phyloP scores from a whole-genome alignment of 2,797 vertebrate species.

The Hemitrygon akajei region DNA sequence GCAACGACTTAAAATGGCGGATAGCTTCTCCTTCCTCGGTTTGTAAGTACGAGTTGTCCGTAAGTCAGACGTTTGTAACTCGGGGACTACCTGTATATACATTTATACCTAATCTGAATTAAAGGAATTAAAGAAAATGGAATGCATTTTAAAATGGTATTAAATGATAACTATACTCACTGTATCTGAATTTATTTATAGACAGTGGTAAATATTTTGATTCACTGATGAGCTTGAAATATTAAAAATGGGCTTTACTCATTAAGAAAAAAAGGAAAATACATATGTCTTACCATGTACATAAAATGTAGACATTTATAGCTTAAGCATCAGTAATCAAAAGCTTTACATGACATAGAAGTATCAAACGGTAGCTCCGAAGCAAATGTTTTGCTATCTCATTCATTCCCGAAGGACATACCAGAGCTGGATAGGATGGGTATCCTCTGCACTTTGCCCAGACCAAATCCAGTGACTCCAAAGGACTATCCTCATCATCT shows the following conservation, averaged over 20 bases:
- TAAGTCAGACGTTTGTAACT: too few relatives aligned
- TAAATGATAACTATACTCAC: background rate
- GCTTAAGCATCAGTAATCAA: background rate
- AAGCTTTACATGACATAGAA: background rate
- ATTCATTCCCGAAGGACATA: constrained; percentile 50
- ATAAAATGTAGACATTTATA: background rate
- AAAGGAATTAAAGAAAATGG: background rate
- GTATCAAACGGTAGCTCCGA: background rate
- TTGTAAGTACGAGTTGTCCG: too few relatives aligned
- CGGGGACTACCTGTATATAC: too few relatives aligned
- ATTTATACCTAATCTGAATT: background rate
- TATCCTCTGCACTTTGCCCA: constrained; percentile 98
- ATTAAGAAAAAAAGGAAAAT: background rate
- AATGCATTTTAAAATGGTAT: background rate
- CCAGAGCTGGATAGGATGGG: constrained; percentile 93
- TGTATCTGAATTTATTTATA: background rate
- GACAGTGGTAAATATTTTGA: background rate
- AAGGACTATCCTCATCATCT: constrained; percentile 83
- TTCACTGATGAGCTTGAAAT: background rate
- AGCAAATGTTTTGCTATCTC: background rate
- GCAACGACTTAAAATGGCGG: too few relatives aligned
- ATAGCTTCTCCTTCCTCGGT: too few relatives aligned
- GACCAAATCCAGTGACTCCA: constrained; percentile 91
- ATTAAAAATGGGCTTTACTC: background rate
- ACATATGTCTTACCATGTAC: background rate